A percentile compares a stretch with the other conserved stretches of the same genome.
phyloP scores from a whole-genome alignment of 2,113 vertebrate species.

The Plecotus auritus region DNA sequence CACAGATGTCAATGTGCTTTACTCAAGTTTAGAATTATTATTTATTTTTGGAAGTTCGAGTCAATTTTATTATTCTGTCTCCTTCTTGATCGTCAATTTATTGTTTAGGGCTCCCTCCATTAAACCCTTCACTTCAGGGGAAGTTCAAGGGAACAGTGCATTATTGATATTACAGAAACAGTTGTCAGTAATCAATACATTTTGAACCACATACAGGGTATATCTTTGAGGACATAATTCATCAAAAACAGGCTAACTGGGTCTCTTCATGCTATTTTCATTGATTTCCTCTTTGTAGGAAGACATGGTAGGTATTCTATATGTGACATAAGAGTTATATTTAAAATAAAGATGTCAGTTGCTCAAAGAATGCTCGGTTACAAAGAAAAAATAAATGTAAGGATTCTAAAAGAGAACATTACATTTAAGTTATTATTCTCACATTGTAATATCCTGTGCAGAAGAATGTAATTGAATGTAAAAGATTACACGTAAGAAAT shows the following conservation, averaged over 20 bases:
- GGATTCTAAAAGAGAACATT: neutral
- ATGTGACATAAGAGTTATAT: slow-evolving; percentile 47
- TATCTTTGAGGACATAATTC: slow-evolving; percentile 73
- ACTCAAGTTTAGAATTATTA: slow-evolving; percentile 35
- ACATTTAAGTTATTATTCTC: neutral
- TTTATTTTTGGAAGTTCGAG: slow-evolving; percentile 61
- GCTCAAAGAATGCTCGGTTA: neutral
- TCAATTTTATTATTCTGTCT: slow-evolving; percentile 42
- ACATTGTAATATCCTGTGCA: slow-evolving; percentile 8
- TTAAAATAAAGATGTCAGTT: slow-evolving; percentile 22
- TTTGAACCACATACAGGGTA: slow-evolving; percentile 37
- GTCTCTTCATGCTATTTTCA: slow-evolving; percentile 54
- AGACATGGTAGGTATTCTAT: slow-evolving; percentile 28
- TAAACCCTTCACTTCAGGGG: slow-evolving; percentile 61
- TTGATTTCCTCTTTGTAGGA: slow-evolving; percentile 42
- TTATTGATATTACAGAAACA: slow-evolving; percentile 66
- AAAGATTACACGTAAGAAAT: neutral
- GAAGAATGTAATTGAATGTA: neutral
- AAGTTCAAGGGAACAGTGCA: slow-evolving; percentile 59
- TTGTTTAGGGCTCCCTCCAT: slow-evolving; percentile 28
- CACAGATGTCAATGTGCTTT: slow-evolving; percentile 30
- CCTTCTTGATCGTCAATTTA: slow-evolving; percentile 33
- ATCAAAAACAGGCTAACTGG: slow-evolving; percentile 50
- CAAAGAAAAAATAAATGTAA: neutral
- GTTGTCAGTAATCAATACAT: slow-evolving; percentile 64